Evolutionary conservation across 2,113 vertebrate genomes (phyloP).

Genomic region (Marcusenius ussheri): DNA sequence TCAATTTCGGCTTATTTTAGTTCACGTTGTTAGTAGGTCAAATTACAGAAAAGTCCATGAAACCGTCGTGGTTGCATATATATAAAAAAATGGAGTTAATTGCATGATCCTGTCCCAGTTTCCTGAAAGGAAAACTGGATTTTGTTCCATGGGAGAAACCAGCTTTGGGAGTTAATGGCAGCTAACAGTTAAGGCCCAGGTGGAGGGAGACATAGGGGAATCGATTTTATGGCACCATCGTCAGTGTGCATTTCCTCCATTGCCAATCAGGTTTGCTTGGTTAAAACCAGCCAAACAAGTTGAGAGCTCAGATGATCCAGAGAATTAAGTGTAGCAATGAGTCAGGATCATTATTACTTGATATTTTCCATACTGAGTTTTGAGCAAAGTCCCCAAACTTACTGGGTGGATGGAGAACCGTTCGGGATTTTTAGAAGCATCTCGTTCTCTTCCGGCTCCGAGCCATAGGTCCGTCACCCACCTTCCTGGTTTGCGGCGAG

Average conservation of each 20-base stretch:
- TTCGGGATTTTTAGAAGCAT: not conserved
- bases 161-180: conserved; percentile 23
- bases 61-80: conserved; percentile 40
- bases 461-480: not conserved
- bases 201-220: not conserved
- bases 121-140: conserved; percentile 37
- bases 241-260: conserved; percentile 3
- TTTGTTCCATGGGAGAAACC: conserved; percentile 25
- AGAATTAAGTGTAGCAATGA: conserved; percentile 27
- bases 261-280: conserved; percentile 4
- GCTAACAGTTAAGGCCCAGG: conserved; percentile 22
- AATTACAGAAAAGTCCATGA: conserved; percentile 46
- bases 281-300: not conserved
- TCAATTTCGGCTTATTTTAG: conserved; percentile 48
- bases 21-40: conserved; percentile 40
- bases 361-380: not conserved
- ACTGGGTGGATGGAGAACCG: not conserved
- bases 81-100: conserved; percentile 44
- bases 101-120: conserved; percentile 35
- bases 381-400: not conserved
- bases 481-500: not conserved
- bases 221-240: not conserved
- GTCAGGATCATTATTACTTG: not conserved
- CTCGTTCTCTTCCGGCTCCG: not conserved
- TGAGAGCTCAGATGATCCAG: conserved; percentile 36